These are phyloP conservation scores for Scolopax rusticola DNA, from an alignment of 2,797 vertebrate genomes.

Conservation along the genomic window DNA sequence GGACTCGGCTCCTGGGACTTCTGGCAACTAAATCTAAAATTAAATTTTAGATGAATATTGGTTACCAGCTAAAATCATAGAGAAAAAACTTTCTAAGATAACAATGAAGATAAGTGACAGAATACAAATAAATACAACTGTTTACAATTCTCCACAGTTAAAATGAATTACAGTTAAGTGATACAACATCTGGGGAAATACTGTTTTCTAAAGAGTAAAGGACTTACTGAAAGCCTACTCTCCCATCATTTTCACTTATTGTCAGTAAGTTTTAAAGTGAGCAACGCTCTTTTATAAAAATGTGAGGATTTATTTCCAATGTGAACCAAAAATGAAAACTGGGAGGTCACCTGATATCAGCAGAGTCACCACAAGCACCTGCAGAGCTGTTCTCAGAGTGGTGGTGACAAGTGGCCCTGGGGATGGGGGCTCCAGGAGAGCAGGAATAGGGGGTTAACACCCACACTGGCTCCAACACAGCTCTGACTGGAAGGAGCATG, in stretches of 20 bases:
- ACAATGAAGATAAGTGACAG: not conserved
- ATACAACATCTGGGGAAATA: not conserved
- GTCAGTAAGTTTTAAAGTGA: not conserved
- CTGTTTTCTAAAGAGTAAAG: not conserved
- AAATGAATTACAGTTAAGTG: not conserved
- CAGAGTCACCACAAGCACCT: slow-evolving; percentile 83
- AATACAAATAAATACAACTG: not conserved
- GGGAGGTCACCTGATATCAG: not conserved
- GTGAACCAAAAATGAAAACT: not conserved
- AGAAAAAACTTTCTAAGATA: not conserved
- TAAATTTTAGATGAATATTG: not conserved
- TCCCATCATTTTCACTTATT: not conserved
- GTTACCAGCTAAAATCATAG: not conserved
- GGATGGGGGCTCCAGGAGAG: slow-evolving; percentile 85
- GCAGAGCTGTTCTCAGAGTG: slow-evolving; percentile 80
- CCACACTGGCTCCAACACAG: slow-evolving; percentile 79
- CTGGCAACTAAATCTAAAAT: slow-evolving; percentile 80
- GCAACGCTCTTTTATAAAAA: not conserved
- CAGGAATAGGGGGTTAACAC: slow-evolving; percentile 73
- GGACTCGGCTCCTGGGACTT: slow-evolving; percentile 74
- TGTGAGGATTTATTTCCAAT: not conserved
- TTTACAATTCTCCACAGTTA: not conserved
- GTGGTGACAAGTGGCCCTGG: slow-evolving; percentile 82
- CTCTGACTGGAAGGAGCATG: slow-evolving; percentile 78
- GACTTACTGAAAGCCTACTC: not conserved